Percentiles rank a stretch among this genome's conserved stretches.
Conservation (phyloP, 2,888 invertebrate genomes). For the Junonia oenone region DNA sequence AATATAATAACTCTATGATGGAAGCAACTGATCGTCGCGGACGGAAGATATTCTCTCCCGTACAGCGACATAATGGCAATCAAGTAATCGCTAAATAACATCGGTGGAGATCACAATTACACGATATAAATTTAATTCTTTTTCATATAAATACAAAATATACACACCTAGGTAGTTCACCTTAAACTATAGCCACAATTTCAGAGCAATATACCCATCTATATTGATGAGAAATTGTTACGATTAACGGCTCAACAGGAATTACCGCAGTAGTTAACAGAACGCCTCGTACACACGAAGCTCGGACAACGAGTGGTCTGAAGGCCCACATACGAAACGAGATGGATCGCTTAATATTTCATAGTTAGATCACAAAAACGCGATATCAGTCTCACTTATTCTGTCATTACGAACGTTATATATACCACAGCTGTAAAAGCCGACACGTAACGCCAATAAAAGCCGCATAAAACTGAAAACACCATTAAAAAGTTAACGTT, state of each 20-base stretch:
- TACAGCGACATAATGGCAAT: slow-evolving; percentile 74
- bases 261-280: slow-evolving; percentile 69
- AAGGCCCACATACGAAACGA: slow-evolving; percentile 11
- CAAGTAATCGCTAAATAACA: slow-evolving; percentile 75
- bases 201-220: slow-evolving; percentile 72
- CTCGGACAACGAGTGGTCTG: neutral
- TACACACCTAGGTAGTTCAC: slow-evolving; percentile 66
- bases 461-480: slow-evolving; percentile 42
- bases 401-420: slow-evolving; percentile 73
- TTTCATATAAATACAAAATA: slow-evolving; percentile 74
- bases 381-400: slow-evolving; percentile 78
- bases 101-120: slow-evolving; percentile 80
- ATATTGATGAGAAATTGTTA: slow-evolving; percentile 75
- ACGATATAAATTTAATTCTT: slow-evolving; percentile 62
- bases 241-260: slow-evolving; percentile 60
- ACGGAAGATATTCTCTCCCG: slow-evolving; percentile 55
- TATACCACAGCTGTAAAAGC: slow-evolving; percentile 60
- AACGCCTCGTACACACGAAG: slow-evolving; percentile 44
- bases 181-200: slow-evolving; percentile 65
- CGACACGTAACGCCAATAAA: slow-evolving; percentile 40
- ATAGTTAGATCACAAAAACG: slow-evolving; percentile 58
- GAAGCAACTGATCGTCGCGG: slow-evolving; percentile 68
- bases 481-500: slow-evolving; percentile 6
- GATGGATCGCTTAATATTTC: slow-evolving; percentile 27
- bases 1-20: slow-evolving; percentile 66